A percentile compares a stretch with the other conserved stretches of the same genome.
Evolutionary conservation across 2,113 vertebrate genomes (phyloP).

Genomic region (Cephalopterus ornatus): DNA sequence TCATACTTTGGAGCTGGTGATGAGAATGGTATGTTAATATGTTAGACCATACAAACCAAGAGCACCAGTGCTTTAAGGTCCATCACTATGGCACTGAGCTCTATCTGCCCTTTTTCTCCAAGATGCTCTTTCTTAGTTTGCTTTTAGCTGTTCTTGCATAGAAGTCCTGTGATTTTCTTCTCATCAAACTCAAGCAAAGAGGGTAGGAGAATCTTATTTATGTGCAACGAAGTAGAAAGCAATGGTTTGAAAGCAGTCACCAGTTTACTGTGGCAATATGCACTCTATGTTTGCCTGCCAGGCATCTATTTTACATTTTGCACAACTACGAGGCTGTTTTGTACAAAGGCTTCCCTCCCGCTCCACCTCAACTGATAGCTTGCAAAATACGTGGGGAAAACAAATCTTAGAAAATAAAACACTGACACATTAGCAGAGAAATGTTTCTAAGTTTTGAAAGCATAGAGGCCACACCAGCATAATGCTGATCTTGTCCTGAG

Average conservation of each 20-base stretch:
- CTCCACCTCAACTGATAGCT: background rate
- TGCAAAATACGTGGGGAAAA: background rate
- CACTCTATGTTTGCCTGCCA: background rate
- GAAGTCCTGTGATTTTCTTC: background rate
- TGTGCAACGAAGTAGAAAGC: slow-evolving; percentile 27
- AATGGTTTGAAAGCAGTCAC: slow-evolving; percentile 8
- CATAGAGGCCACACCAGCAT: background rate
- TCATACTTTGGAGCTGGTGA: background rate
- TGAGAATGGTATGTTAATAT: background rate
- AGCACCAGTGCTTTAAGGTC: background rate
- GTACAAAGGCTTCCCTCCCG: background rate
- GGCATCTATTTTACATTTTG: slow-evolving; percentile 8
- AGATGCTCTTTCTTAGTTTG: background rate
- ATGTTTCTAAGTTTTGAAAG: background rate
- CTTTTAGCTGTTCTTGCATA: background rate
- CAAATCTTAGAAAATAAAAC: background rate
- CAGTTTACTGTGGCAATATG: background rate
- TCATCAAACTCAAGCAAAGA: background rate
- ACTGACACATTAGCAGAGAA: background rate
- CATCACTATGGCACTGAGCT: background rate
- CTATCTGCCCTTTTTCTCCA: background rate
- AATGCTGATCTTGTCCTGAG: background rate
- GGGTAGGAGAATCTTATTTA: slow-evolving; percentile 16
- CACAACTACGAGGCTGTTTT: background rate
- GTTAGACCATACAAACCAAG: background rate